These are phyloP conservation scores for Parnassius smintheus DNA, from an alignment of 2,888 invertebrate genomes.

Conservation along the genomic window DNA sequence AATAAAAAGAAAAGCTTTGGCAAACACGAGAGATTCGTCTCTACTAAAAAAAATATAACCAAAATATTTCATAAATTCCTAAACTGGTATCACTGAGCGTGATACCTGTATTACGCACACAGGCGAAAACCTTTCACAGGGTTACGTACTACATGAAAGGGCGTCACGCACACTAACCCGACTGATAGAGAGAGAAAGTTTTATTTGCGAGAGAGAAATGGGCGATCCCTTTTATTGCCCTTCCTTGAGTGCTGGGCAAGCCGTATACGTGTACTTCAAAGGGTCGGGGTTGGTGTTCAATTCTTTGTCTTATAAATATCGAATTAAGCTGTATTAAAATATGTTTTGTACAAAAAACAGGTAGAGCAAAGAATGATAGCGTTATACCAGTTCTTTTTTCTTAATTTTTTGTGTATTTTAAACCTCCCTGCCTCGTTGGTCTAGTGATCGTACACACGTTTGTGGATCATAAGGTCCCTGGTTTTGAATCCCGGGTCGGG, in stretches of 20 bases:
- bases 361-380: too few relatives aligned
- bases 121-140: slow-evolving; percentile 47
- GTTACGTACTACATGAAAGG: slow-evolving; percentile 42
- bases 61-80: slow-evolving; percentile 31
- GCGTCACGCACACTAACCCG: slow-evolving; percentile 36
- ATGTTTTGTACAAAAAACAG: too few relatives aligned
- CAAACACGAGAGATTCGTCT: too few relatives aligned
- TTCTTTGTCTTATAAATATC: background rate
- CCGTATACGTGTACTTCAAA: slow-evolving; percentile 1
- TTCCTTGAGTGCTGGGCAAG: slow-evolving; percentile 1
- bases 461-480: too few relatives aligned
- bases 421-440: too few relatives aligned
- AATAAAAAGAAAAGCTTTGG: too few relatives aligned
- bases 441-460: too few relatives aligned
- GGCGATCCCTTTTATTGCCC: slow-evolving; percentile 4
- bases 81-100: slow-evolving; percentile 35
- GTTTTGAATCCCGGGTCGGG: too few relatives aligned
- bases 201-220: slow-evolving; percentile 27
- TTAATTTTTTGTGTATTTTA: too few relatives aligned
- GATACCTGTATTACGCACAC: slow-evolving; percentile 57
- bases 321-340: too few relatives aligned
- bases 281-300: slow-evolving; percentile 4
- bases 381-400: too few relatives aligned
- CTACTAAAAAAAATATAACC: slow-evolving; percentile 29
- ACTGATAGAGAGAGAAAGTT: slow-evolving; percentile 28